These are phyloP conservation scores for Achlya flavicornis DNA, from an alignment of 2,888 invertebrate species.

Conservation along the genomic window DNA sequence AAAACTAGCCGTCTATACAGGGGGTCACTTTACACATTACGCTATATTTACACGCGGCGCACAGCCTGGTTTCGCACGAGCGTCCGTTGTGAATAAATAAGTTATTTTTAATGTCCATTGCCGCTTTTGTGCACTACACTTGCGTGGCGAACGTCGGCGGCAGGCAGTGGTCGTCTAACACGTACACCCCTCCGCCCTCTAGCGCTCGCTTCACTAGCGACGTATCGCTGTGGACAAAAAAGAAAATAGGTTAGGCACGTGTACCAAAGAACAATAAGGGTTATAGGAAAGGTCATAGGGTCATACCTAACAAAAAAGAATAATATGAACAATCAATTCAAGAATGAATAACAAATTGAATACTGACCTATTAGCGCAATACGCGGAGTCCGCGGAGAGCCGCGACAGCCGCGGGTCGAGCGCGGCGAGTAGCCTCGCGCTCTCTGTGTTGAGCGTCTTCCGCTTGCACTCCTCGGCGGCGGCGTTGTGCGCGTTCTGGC, in stretches of 20 bases:
- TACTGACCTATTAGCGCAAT: slow-evolving; percentile 79
- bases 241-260: slow-evolving; percentile 31
- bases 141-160: slow-evolving; percentile 90
- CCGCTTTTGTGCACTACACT: slow-evolving; percentile 84
- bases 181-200: slow-evolving; percentile 87
- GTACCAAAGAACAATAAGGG: neutral
- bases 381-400: slow-evolving; percentile 76
- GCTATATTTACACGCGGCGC: slow-evolving; percentile 83
- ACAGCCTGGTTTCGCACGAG: slow-evolving; percentile 79
- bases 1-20: slow-evolving; percentile 81
- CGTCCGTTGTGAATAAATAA: slow-evolving; percentile 79
- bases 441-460: slow-evolving; percentile 93
- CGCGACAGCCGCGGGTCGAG: slow-evolving; percentile 74
- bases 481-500: slow-evolving; percentile 82
- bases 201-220: slow-evolving; percentile 88
- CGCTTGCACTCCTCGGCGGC: slow-evolving; percentile 88
- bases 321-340: no score
- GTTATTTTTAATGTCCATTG: slow-evolving; percentile 60
- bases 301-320: no score
- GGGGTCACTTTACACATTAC: slow-evolving; percentile 80
- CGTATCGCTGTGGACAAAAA: slow-evolving; percentile 85
- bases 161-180: slow-evolving; percentile 90
- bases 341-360: neutral
- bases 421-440: slow-evolving; percentile 77
- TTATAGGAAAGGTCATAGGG: slow-evolving; percentile 7